A percentile compares a stretch with the other conserved stretches of the same genome.
Conservation (phyloP, 2,888 invertebrate species). For the Melangyna quadrimaculata region DNA sequence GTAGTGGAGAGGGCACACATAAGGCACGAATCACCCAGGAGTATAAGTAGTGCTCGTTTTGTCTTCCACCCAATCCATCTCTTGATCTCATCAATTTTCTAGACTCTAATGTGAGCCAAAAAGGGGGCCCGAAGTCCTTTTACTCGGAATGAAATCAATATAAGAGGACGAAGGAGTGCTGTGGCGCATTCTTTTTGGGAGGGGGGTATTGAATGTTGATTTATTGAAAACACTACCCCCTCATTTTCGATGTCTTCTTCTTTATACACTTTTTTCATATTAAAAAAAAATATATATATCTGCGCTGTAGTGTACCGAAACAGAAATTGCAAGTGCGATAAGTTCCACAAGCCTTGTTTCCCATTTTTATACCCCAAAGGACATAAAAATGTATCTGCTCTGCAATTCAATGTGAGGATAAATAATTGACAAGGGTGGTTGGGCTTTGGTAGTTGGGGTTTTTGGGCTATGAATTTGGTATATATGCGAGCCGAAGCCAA, state of each 20-base stretch:
- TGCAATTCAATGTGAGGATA: constrained; percentile 69
- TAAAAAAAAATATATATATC: background rate
- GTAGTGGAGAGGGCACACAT: background rate
- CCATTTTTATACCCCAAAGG: constrained; percentile 37
- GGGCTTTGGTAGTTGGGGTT: background rate
- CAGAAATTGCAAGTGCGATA: constrained; percentile 70
- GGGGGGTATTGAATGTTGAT: constrained; percentile 61
- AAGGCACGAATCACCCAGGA: constrained; percentile 29
- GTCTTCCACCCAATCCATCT: constrained; percentile 63
- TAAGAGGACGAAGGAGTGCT: constrained; percentile 25
- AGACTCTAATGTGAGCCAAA: constrained; percentile 58
- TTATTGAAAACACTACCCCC: constrained; percentile 67
- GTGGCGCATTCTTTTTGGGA: background rate
- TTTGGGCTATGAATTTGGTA: background rate
- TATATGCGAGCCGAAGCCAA: constrained; percentile 4
- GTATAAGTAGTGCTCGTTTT: constrained; percentile 6
- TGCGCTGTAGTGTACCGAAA: background rate
- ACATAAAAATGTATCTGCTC: constrained; percentile 67
- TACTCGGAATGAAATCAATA: constrained; percentile 32
- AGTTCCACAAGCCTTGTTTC: constrained; percentile 47
- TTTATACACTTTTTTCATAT: constrained; percentile 10
- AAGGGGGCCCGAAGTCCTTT: constrained; percentile 13
- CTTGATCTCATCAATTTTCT: constrained; percentile 70
- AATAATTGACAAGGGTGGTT: constrained; percentile 69
- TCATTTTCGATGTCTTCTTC: constrained; percentile 4